Percentiles rank a stretch among this genome's conserved stretches.
phyloP scores from a whole-genome alignment of 2,888 invertebrate genomes.

The Ferdinandea cuprea region DNA sequence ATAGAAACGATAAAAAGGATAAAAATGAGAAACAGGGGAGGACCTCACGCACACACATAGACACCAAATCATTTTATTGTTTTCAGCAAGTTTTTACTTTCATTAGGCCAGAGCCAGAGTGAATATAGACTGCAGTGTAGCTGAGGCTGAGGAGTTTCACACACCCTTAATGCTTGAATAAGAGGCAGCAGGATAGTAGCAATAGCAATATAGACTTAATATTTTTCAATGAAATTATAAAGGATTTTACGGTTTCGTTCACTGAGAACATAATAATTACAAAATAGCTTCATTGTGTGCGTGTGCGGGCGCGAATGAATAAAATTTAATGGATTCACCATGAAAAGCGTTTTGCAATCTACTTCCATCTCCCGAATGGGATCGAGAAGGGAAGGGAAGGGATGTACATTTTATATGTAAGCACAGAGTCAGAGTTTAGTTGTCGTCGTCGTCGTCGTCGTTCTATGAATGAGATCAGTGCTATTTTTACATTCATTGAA shows the following conservation, averaged over 20 bases:
- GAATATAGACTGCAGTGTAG: not conserved
- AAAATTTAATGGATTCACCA: slow-evolving; percentile 56
- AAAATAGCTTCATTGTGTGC: slow-evolving; percentile 17
- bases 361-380: slow-evolving; percentile 7
- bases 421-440: not conserved
- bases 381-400: not conserved
- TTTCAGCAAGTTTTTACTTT: slow-evolving; percentile 24
- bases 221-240: slow-evolving; percentile 51
- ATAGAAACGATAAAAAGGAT: slow-evolving; percentile 12
- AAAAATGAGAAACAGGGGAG: not conserved
- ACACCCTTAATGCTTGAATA: slow-evolving; percentile 27
- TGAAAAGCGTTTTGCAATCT: slow-evolving; percentile 50
- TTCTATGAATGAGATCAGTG: slow-evolving; percentile 24
- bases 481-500: slow-evolving; percentile 50
- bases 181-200: not conserved
- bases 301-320: slow-evolving; percentile 42
- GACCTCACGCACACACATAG: not conserved
- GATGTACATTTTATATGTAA: not conserved
- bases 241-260: slow-evolving; percentile 43
- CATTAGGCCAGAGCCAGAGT: slow-evolving; percentile 7
- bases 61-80: slow-evolving; percentile 15
- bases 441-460: not conserved
- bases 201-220: not conserved
- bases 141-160: not conserved
- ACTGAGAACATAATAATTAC: slow-evolving; percentile 49